Evolutionary conservation across 2,113 vertebrate genomes (phyloP).

Genomic region (rat (Rattus norvegicus)): DNA sequence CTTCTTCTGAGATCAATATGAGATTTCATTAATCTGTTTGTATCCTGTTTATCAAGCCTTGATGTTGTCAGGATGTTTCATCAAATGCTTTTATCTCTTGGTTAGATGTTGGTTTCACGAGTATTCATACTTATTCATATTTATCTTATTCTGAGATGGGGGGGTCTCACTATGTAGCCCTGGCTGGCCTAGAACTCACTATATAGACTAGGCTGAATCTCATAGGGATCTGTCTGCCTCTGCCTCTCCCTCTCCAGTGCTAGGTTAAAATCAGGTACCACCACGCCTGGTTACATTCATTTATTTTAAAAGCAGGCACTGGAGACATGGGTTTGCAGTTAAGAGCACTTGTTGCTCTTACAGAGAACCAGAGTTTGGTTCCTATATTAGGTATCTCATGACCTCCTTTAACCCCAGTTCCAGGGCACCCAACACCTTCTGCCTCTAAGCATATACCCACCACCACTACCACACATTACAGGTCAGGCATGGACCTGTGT

Average conservation of each 20-base stretch:
- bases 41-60: constrained; percentile 19
- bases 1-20: neutral
- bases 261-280: neutral
- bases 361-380: neutral
- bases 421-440: neutral
- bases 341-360: neutral
- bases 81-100: neutral
- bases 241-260: neutral
- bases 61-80: neutral
- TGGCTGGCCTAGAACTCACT: neutral
- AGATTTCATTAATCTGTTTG: constrained; percentile 21
- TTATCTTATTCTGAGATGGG: neutral
- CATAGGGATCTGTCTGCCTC: neutral
- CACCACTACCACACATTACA: neutral
- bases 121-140: neutral
- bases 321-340: neutral
- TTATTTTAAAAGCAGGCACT: neutral
- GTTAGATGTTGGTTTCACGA: constrained; percentile 6
- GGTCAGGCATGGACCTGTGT: neutral
- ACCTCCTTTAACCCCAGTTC: neutral
- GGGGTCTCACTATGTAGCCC: neutral
- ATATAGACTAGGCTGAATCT: neutral
- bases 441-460: neutral
- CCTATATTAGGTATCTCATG: neutral
- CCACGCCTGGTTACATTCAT: neutral